Percentiles rank a stretch among this genome's conserved stretches.
These are phyloP conservation scores for Lateolabrax maculatus DNA, from an alignment of 2,797 vertebrate genomes.

Conservation along the genomic window DNA sequence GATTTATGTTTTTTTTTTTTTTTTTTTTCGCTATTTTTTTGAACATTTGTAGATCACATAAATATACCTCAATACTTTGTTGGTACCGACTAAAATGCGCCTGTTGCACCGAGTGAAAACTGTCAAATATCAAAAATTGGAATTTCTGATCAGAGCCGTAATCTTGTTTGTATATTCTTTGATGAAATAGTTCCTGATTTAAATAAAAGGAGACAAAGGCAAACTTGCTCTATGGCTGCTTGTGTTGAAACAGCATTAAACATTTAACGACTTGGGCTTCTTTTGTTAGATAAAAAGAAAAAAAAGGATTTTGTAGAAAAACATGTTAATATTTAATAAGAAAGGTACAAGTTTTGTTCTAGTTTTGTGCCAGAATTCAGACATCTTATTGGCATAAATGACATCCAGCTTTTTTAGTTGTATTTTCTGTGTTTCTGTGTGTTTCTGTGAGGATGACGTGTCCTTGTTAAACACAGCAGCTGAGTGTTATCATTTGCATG, in stretches of 20 bases:
- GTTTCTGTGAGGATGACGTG: too few species aligned
- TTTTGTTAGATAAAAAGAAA: background rate
- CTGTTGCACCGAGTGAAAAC: background rate
- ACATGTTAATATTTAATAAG: background rate
- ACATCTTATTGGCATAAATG: background rate
- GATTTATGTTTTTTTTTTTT: background rate
- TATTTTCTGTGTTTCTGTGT: too few species aligned
- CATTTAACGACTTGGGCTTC: too few species aligned
- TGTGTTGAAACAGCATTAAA: background rate
- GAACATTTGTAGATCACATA: background rate
- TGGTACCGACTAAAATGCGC: background rate
- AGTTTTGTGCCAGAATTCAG: background rate
- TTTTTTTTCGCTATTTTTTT: too few species aligned
- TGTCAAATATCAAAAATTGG: background rate
- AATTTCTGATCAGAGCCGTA: background rate
- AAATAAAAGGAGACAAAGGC: background rate
- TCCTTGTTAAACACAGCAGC: too few species aligned
- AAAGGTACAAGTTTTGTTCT: background rate
- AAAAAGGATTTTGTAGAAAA: background rate
- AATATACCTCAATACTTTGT: background rate
- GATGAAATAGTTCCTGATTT: background rate
- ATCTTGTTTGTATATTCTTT: background rate
- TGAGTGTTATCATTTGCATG: too few species aligned
- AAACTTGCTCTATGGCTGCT: background rate
- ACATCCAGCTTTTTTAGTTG: too few species aligned